These are phyloP conservation scores for Isurus oxyrinchus DNA, from an alignment of 2,113 vertebrate genomes.

Conservation along the genomic window DNA sequence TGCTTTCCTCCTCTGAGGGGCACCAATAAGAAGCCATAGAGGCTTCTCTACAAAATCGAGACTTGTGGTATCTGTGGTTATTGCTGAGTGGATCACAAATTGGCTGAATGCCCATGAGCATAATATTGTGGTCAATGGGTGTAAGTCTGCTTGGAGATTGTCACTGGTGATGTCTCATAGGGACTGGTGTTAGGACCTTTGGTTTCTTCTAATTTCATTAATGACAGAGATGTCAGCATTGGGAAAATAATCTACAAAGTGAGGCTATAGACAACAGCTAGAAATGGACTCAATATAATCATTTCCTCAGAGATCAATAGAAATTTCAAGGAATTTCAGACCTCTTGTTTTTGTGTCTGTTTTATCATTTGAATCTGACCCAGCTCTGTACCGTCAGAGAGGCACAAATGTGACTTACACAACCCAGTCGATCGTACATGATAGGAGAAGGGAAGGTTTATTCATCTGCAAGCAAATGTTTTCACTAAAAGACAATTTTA, in stretches of 20 bases:
- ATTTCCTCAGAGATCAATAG: not conserved
- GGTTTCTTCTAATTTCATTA: not conserved
- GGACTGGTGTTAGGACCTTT: not conserved
- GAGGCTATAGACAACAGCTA: not conserved
- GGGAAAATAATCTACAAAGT: not conserved
- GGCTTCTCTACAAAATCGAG: not conserved
- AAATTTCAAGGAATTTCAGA: not conserved
- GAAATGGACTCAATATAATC: not conserved
- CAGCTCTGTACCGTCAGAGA: not conserved
- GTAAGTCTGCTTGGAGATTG: not conserved
- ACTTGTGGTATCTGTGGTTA: not conserved
- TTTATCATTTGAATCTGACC: not conserved
- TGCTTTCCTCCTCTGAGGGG: not conserved
- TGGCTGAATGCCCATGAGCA: not conserved
- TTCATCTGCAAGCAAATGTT: not conserved
- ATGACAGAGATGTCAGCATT: not conserved
- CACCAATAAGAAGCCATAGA: not conserved
- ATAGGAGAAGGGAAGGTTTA: not conserved
- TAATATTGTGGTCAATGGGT: not conserved
- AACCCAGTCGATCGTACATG: not conserved
- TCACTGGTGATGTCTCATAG: not conserved
- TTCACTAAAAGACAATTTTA: not conserved
- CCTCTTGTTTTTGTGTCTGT: not conserved
- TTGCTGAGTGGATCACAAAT: not conserved
- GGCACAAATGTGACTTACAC: not conserved